Evolutionary conservation across 2,888 invertebrate species (phyloP).

Genomic region (Drosophila rubida): DNA sequence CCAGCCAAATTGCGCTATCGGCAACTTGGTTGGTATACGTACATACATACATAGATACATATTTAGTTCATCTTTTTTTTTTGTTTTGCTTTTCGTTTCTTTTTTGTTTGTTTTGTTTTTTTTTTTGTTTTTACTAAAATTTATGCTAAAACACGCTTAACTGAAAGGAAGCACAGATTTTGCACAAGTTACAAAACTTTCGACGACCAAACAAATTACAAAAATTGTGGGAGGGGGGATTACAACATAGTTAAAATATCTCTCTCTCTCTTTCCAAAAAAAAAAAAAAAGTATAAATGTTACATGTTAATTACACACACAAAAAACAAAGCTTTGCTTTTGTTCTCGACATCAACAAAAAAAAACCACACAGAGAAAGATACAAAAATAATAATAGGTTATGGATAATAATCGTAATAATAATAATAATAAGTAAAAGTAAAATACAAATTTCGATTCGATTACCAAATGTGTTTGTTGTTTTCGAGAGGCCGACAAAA

Average conservation of each 20-base stretch:
- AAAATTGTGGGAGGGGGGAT: constrained; percentile 3
- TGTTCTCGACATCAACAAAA: constrained; percentile 9
- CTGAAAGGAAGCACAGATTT: constrained; percentile 83
- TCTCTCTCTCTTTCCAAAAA: constrained; percentile 4
- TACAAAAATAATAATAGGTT: constrained; percentile 14
- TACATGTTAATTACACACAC: constrained; percentile 43
- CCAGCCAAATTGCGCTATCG: constrained; percentile 37
- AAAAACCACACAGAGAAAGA: constrained; percentile 21
- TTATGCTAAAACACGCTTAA: constrained; percentile 82
- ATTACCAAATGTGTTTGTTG: constrained; percentile 13
- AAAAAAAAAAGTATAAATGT: constrained; percentile 14
- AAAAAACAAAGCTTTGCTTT: constrained; percentile 43
- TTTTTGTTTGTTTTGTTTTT: constrained; percentile 16
- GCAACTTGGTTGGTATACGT: constrained; percentile 62
- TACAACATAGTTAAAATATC: constrained; percentile 41
- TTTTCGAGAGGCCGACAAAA: constrained; percentile 17
- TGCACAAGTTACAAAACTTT: constrained; percentile 68
- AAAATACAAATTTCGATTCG: constrained; percentile 13
- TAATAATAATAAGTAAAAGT: constrained; percentile 14
- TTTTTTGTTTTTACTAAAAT: constrained; percentile 74
- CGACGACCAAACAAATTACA: constrained; percentile 40
- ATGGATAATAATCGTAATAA: constrained; percentile 17
- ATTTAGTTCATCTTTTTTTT: constrained; percentile 44
- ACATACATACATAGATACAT: constrained; percentile 50
- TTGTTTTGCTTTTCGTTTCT: not conserved